phyloP scores from a whole-genome alignment of 2,797 vertebrate species.

The Molossus molossus region DNA sequence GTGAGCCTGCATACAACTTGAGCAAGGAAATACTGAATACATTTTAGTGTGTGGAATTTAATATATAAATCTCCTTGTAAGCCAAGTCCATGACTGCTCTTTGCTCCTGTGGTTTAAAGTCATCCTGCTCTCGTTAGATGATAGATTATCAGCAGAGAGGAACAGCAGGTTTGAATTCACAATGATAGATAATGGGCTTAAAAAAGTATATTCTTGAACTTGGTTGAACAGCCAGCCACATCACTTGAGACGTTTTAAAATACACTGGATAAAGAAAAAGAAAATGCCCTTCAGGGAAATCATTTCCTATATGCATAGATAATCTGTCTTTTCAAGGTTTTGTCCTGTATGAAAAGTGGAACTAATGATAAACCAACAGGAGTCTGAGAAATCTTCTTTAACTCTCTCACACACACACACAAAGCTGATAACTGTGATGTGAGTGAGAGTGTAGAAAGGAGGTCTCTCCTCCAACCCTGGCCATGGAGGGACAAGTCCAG shows the following conservation, averaged over 20 bases:
- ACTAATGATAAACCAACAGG: slow-evolving; percentile 67
- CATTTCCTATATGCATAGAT: slow-evolving; percentile 69
- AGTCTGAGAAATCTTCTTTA: slow-evolving; percentile 55
- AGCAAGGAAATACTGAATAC: slow-evolving; percentile 43
- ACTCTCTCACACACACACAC: background rate
- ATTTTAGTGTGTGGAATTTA: slow-evolving; percentile 23
- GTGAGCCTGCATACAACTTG: background rate
- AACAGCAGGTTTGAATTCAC: slow-evolving; percentile 73
- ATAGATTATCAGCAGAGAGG: slow-evolving; percentile 73
- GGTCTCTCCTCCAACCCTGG: background rate
- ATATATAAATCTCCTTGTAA: slow-evolving; percentile 64
- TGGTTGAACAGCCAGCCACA: slow-evolving; percentile 71
- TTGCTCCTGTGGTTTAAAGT: slow-evolving; percentile 78
- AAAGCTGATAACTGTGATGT: background rate
- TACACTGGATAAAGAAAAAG: slow-evolving; percentile 63
- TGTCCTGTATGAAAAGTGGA: slow-evolving; percentile 72
- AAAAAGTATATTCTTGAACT: slow-evolving; percentile 75
- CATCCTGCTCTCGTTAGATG: slow-evolving; percentile 67
- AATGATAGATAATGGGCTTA: slow-evolving; percentile 76
- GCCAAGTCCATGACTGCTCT: slow-evolving; percentile 40
- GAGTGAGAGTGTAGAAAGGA: background rate
- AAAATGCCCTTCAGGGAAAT: slow-evolving; percentile 78
- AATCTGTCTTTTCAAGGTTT: slow-evolving; percentile 81
- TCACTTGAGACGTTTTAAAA: slow-evolving; percentile 77
- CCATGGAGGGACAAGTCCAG: too few species aligned